These are phyloP conservation scores for Lithosia quadra DNA, from an alignment of 2,888 invertebrate species.

Conservation along the genomic window DNA sequence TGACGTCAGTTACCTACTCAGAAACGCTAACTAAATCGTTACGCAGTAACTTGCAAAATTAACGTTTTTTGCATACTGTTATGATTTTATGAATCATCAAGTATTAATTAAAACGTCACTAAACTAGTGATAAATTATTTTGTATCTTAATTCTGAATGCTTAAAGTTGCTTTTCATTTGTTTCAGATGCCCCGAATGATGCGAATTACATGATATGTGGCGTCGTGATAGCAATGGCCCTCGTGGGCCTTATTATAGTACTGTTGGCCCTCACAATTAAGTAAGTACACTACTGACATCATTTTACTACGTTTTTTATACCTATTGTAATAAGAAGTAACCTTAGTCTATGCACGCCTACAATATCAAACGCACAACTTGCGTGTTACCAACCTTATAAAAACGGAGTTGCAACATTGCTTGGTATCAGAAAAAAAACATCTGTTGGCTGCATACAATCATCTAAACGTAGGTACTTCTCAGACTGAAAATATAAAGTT, in stretches of 20 bases:
- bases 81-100: conserved; percentile 20
- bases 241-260: conserved; percentile 93
- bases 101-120: conserved; percentile 25
- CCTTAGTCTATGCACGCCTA: not conserved
- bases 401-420: not conserved
- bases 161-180: conserved; percentile 63
- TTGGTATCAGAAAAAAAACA: not conserved
- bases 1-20: conserved; percentile 30
- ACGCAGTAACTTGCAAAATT: conserved; percentile 29
- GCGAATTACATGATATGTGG: conserved; percentile 94
- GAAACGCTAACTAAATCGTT: conserved; percentile 26
- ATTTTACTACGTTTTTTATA: not conserved
- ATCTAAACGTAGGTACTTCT: no score
- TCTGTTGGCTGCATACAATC: no score
- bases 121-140: conserved; percentile 4
- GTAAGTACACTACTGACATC: conserved; percentile 78
- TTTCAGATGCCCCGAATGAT: conserved; percentile 94
- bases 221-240: conserved; percentile 93
- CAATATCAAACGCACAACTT: not conserved
- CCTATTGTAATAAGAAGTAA: not conserved
- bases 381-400: not conserved
- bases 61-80: conserved; percentile 35
- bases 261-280: conserved; percentile 93
- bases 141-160: not conserved
- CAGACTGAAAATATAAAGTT: no score